Evolutionary conservation across 2,888 invertebrate species (phyloP), one percentile per base, ranked within the genome.

Genomic region (Aradus depressus): DNA sequence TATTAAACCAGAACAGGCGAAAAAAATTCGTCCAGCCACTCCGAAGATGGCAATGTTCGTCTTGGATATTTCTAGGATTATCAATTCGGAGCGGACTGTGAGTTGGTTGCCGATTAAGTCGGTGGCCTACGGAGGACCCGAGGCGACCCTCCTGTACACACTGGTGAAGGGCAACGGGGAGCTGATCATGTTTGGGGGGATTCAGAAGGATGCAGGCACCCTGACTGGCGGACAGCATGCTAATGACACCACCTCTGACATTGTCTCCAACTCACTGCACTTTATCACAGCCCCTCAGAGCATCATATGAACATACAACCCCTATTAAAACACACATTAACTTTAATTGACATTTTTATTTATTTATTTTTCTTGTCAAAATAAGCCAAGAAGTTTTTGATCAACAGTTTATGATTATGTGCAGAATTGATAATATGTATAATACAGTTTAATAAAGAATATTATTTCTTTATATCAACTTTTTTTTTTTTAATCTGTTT

Each of bases 111-210:
- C 79, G 54, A 74, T 79, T 58, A 80, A 83, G 61, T 77, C 75
- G 16, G 76, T 81, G 62, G 73, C 77, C 60, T 71, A 70, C 52
- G 80, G 80, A 37, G 80, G 81, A 23, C 92, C 95, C 0, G 89
- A 91, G 65, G 89, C 93, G 65, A 79, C 90, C 43, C 85, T 93
- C 59, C 76, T 93, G 62, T 93, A 93, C 66, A 84, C 90, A 26
- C 74, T 95, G 61, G 83, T 91, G 4, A 79, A 83, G 58, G 95
- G 92, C 12, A 84, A 89, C 64, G 89, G 89, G 10, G 95, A 96
- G 72, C 69, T 96, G 23, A 82, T 96, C 48, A 83, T 96, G 75
- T 95, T 96, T 72, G 95, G 95, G n/a, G 96, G 95, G 52, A 88
- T 95, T 59, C 81, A 84, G 62, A 88, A 87, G 66, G 84, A 86